These are phyloP conservation scores for Diorhabda carinulata DNA, from an alignment of 1,140 invertebrate species.

Conservation along the genomic window DNA sequence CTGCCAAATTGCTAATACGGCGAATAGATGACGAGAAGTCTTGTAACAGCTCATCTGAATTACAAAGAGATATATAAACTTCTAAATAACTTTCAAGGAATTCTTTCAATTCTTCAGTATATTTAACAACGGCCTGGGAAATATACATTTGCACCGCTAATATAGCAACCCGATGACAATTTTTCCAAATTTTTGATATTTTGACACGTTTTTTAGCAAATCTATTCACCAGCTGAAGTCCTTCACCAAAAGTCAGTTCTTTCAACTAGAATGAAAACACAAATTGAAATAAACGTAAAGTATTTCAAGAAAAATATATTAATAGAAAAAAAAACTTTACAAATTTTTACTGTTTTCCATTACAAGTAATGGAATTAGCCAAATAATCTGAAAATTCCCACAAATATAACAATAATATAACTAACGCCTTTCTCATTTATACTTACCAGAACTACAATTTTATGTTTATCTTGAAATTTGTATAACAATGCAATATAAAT, in stretches of 20 bases:
- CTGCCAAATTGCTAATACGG: conserved; percentile 40
- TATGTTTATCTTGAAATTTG: conserved; percentile 37
- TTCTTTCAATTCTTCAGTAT: conserved; percentile 35
- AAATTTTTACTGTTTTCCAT: too few relatives aligned
- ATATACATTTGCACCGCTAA: conserved; percentile 41
- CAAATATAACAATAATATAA: too few relatives aligned
- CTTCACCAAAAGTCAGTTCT: conserved; percentile 36
- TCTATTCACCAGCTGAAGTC: conserved; percentile 41
- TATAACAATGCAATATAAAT: conserved; percentile 44
- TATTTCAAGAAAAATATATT: too few relatives aligned
- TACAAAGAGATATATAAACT: conserved; percentile 28
- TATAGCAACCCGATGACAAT: conserved; percentile 38
- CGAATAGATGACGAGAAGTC: conserved; percentile 35
- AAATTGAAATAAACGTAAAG: too few relatives aligned
- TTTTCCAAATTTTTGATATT: conserved; percentile 44
- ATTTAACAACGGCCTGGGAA: conserved; percentile 40
- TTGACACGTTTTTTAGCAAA: conserved; percentile 43
- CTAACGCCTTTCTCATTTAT: neutral
- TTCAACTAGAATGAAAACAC: conserved; percentile 38
- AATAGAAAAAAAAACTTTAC: too few relatives aligned
- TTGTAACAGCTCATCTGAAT: conserved; percentile 25
- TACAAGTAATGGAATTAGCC: too few relatives aligned
- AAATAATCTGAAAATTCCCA: too few relatives aligned
- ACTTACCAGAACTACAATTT: conserved; percentile 40
- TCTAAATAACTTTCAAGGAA: conserved; percentile 35